Conservation (phyloP, 2,797 vertebrate species). For the Tokudaia tokunoshimensis region DNA sequence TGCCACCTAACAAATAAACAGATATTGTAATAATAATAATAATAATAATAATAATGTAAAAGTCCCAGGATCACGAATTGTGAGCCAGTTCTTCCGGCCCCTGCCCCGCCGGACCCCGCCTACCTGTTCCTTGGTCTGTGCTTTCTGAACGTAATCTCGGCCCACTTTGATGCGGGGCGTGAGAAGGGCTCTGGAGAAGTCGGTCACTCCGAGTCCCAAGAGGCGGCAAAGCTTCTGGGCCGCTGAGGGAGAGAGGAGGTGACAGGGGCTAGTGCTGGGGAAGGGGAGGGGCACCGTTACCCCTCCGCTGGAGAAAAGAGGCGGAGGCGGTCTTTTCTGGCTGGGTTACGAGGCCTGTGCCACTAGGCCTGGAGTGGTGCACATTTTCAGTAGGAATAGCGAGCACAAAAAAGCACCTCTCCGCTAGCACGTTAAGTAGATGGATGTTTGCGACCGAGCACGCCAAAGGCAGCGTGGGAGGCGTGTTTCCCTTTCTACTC, state of each 20-base stretch:
- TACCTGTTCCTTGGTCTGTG: conserved; percentile 97
- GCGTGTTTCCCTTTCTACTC: neutral
- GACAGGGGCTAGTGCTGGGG: neutral
- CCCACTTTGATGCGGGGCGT: conserved; percentile 96
- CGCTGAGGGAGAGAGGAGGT: conserved; percentile 79
- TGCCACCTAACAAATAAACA: neutral
- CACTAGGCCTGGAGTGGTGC: fast-evolving
- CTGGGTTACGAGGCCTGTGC: neutral
- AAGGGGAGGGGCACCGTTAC: neutral
- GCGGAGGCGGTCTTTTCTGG: neutral
- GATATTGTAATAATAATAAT: neutral
- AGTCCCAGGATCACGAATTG: neutral
- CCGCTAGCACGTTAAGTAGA: neutral
- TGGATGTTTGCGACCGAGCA: neutral
- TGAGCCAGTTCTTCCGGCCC: too few relatives aligned
- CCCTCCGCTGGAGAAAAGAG: neutral
- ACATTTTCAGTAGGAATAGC: neutral
- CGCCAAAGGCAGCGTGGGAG: neutral
- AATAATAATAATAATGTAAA: neutral
- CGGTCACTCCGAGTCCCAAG: conserved; percentile 94
- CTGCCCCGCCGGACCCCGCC: fast-evolving
- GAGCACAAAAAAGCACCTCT: neutral
- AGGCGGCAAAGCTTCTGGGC: conserved; percentile 96
- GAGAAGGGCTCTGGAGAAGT: conserved; percentile 95
- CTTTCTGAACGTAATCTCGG: conserved; percentile 96